Conservation (phyloP, 2,113 vertebrate genomes). For the Gadus macrocephalus region DNA sequence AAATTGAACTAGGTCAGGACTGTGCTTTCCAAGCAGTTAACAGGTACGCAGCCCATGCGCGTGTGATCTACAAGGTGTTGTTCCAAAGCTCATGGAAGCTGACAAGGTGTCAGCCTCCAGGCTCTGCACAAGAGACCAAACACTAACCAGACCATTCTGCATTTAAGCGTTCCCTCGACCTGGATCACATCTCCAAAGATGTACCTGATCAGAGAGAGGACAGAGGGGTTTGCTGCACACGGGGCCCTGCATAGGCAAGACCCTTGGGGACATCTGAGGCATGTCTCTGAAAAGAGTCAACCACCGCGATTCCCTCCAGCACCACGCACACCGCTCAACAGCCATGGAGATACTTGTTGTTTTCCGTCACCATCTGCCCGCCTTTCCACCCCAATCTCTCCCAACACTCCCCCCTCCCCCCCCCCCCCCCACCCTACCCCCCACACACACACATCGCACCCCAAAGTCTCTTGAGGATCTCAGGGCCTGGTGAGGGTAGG, state of each 20-base stretch:
- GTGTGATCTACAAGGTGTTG: neutral
- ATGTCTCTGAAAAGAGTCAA: constrained; percentile 34
- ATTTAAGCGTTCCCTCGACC: constrained; percentile 24
- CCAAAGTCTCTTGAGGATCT: constrained; percentile 32
- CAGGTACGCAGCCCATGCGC: no score
- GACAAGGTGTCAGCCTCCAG: constrained; percentile 39
- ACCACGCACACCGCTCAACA: constrained; percentile 30
- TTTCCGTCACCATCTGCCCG: constrained; percentile 34
- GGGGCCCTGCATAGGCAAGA: neutral
- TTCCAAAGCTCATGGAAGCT: constrained; percentile 50
- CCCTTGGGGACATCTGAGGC: constrained; percentile 26
- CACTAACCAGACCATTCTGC: constrained; percentile 39
- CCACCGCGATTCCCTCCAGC: constrained; percentile 7
- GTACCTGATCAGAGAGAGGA: no score
- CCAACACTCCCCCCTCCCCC: constrained; percentile 13
- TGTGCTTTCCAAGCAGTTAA: no score
- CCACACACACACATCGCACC: constrained; percentile 16
- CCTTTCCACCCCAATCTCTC: neutral
- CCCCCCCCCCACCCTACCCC: constrained; percentile 25
- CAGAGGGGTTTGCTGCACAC: no score
- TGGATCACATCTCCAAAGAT: neutral
- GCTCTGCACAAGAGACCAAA: constrained; percentile 21
- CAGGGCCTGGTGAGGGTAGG: constrained; percentile 29
- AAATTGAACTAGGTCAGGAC: no score
- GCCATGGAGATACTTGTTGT: constrained; percentile 42